Percentiles rank a stretch among this genome's conserved stretches.
Conservation (phyloP, 2,113 vertebrate species). For the Triplophysa siluroides region DNA sequence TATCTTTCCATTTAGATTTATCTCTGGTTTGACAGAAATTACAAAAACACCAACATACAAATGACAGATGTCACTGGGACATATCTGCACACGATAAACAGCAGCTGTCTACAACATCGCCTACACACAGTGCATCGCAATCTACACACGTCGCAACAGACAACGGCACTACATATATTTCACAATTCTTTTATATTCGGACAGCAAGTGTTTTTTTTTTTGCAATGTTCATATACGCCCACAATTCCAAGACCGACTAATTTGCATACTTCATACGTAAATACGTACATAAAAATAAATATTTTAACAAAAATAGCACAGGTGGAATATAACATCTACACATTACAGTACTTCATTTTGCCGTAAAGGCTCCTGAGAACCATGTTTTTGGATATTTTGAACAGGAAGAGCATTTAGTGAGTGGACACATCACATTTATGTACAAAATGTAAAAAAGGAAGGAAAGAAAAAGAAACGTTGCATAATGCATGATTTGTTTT, state of each 20-base stretch:
- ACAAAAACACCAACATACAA: constrained; percentile 50
- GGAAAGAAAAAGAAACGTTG: constrained; percentile 33
- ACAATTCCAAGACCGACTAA: constrained; percentile 7
- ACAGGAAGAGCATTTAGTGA: constrained; percentile 49
- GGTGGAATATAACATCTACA: constrained; percentile 54
- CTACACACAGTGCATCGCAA: constrained; percentile 49
- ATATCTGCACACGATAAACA: constrained; percentile 46
- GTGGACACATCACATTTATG: constrained; percentile 26
- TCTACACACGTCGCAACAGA: constrained; percentile 37
- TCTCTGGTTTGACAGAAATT: constrained; percentile 36
- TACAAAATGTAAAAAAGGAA: constrained; percentile 45
- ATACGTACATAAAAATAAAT: constrained; percentile 53
- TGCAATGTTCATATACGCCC: constrained; percentile 8
- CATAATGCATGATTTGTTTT: constrained; percentile 49
- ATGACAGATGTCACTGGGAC: constrained; percentile 35
- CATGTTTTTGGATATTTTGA: constrained; percentile 38
- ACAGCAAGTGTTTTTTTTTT: constrained; percentile 42
- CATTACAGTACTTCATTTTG: constrained; percentile 55
- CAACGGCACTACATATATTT: constrained; percentile 26
- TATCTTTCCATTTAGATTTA: constrained; percentile 27
- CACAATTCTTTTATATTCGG: constrained; percentile 21
- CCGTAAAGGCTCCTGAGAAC: constrained; percentile 55
- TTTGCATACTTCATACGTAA: constrained; percentile 51
- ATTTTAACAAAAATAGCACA: constrained; percentile 60
- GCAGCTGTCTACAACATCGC: constrained; percentile 39